Evolutionary conservation across 2,113 vertebrate species (phyloP).

Genomic region (Cervus canadensis): DNA sequence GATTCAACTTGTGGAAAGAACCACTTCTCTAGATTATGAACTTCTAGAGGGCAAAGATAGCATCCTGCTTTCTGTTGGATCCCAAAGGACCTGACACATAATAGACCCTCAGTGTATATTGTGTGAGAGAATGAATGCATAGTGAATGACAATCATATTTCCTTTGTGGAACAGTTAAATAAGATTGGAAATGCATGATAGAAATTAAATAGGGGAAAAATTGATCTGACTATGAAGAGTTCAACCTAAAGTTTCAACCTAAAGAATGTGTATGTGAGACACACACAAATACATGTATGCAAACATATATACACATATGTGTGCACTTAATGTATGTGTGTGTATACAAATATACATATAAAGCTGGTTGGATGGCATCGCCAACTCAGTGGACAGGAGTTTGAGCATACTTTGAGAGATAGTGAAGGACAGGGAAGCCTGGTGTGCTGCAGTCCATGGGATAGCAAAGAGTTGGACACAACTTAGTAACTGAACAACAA

Average conservation of each 20-base stretch:
- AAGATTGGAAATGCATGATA: neutral
- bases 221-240: neutral
- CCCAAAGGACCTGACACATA: neutral
- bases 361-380: neutral
- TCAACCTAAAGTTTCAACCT: neutral
- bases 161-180: neutral
- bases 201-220: neutral
- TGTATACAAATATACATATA: neutral
- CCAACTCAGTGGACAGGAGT: neutral
- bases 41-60: neutral
- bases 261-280: neutral
- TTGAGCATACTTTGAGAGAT: neutral
- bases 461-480: neutral
- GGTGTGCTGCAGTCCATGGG: neutral
- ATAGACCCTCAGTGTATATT: neutral
- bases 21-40: neutral
- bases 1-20: neutral
- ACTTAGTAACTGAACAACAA: neutral
- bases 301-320: neutral
- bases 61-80: neutral
- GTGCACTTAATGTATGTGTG: neutral
- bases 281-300: neutral
- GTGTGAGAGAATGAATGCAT: neutral
- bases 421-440: neutral
- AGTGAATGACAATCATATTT: neutral